These are phyloP conservation scores for Drosophila fuyamai DNA, from an alignment of 1,140 invertebrate genomes.

Conservation along the genomic window DNA sequence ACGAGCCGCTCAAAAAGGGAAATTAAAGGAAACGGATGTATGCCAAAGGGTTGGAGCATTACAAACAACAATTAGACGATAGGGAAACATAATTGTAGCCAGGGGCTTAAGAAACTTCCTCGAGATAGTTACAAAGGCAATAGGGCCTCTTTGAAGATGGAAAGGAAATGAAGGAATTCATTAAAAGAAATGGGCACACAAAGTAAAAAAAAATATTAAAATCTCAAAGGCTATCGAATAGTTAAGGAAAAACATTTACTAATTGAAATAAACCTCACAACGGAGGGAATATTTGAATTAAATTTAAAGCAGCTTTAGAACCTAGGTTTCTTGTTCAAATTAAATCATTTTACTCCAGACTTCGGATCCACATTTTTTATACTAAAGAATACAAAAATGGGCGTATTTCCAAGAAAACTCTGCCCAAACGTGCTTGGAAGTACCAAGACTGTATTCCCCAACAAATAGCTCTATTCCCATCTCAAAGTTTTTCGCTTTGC, in stretches of 20 bases:
- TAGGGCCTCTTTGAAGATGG: not conserved
- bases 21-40: slow-evolving; percentile 50
- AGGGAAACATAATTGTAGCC: slow-evolving; percentile 37
- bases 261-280: not conserved
- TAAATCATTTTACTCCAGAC: too few relatives aligned
- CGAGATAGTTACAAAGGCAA: slow-evolving; percentile 11
- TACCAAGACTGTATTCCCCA: slow-evolving; percentile 8
- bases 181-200: slow-evolving; percentile 21
- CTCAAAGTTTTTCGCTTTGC: slow-evolving; percentile 19
- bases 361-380: not conserved
- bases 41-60: slow-evolving; percentile 27
- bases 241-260: not conserved
- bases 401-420: slow-evolving; percentile 8
- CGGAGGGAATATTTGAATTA: too few relatives aligned
- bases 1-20: slow-evolving; percentile 23
- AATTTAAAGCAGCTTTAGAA: not conserved
- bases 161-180: slow-evolving; percentile 23
- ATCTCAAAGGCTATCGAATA: not conserved
- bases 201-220: not conserved
- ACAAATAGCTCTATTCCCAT: slow-evolving; percentile 5
- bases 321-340: too few relatives aligned
- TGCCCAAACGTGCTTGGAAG: slow-evolving; percentile 25
- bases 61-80: slow-evolving; percentile 47
- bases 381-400: not conserved
- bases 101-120: slow-evolving; percentile 21